Evolutionary conservation across 2,888 invertebrate genomes (phyloP).

Genomic region (Drosophila phalerata): DNA sequence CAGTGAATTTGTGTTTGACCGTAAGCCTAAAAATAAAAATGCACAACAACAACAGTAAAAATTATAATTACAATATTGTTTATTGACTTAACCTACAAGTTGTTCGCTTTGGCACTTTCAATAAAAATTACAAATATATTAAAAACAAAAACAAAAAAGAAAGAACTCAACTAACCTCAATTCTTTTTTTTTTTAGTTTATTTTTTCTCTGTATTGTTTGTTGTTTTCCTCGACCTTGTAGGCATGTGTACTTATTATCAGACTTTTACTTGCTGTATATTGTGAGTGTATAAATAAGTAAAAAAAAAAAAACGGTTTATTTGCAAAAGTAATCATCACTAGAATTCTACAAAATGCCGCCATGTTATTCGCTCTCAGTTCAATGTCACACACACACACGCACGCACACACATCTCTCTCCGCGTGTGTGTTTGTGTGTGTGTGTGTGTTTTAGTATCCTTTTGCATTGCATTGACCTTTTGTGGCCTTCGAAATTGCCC

Average conservation of each 20-base stretch:
- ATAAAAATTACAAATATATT: neutral
- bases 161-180: constrained; percentile 51
- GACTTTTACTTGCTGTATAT: constrained; percentile 31
- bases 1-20: constrained; percentile 20
- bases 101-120: constrained; percentile 27
- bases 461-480: constrained; percentile 59
- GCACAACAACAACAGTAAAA: neutral
- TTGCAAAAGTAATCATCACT: constrained; percentile 59
- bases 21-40: constrained; percentile 19
- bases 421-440: neutral
- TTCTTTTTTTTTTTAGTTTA: constrained; percentile 41
- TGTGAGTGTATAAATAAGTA: neutral
- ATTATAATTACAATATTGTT: too few relatives aligned
- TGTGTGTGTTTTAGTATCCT: constrained; percentile 37
- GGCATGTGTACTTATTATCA: constrained; percentile 40
- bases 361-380: constrained; percentile 51
- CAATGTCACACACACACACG: constrained; percentile 47
- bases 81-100: constrained; percentile 45
- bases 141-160: neutral
- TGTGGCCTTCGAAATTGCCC: constrained; percentile 46
- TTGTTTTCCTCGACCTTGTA: constrained; percentile 51
- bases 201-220: constrained; percentile 16
- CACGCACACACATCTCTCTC: neutral
- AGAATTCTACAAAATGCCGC: constrained; percentile 46
- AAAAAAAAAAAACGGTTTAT: constrained; percentile 43